Evolutionary conservation across 2,888 invertebrate species (phyloP).

Genomic region (Serrognathus titanus): DNA sequence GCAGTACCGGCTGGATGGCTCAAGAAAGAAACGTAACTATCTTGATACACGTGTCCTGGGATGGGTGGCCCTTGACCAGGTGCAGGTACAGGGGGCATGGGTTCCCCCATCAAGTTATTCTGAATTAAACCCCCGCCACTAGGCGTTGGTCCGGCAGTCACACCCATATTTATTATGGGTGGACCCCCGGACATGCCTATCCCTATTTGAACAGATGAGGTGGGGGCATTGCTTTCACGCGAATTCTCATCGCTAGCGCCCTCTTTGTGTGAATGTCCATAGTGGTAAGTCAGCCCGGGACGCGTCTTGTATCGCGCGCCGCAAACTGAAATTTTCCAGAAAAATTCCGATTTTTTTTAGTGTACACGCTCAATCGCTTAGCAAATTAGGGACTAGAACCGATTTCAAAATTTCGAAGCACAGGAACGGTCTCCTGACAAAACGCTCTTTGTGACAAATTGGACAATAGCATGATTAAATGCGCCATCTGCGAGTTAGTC

Average conservation of each 20-base stretch:
- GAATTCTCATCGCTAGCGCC: conserved; percentile 52
- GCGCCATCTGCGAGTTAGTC: conserved; percentile 18
- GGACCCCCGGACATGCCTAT: conserved; percentile 23
- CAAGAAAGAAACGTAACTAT: conserved; percentile 66
- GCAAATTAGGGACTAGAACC: conserved; percentile 46
- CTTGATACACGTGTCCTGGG: conserved; percentile 58
- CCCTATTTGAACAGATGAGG: conserved; percentile 37
- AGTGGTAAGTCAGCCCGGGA: conserved; percentile 94
- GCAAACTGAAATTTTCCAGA: conserved; percentile 69
- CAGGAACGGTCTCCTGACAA: conserved; percentile 10
- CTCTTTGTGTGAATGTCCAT: conserved; percentile 83
- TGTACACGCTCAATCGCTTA: conserved; percentile 37
- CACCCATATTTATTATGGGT: conserved; percentile 20
- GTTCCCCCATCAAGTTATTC: conserved; percentile 34
- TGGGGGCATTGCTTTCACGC: conserved; percentile 47
- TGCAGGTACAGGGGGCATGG: conserved; percentile 36
- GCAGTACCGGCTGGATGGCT: conserved; percentile 57
- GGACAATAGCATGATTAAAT: conserved; percentile 19
- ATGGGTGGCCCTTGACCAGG: conserved; percentile 33
- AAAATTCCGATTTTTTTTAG: conserved; percentile 26
- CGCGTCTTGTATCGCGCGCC: conserved; percentile 95
- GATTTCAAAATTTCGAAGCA: conserved; percentile 28
- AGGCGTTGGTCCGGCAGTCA: conserved; percentile 18
- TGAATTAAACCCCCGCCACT: conserved; percentile 17
- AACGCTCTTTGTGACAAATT: conserved; percentile 5